phyloP scores from a whole-genome alignment of 2,888 invertebrate species.

The Orchesella flavescens region DNA sequence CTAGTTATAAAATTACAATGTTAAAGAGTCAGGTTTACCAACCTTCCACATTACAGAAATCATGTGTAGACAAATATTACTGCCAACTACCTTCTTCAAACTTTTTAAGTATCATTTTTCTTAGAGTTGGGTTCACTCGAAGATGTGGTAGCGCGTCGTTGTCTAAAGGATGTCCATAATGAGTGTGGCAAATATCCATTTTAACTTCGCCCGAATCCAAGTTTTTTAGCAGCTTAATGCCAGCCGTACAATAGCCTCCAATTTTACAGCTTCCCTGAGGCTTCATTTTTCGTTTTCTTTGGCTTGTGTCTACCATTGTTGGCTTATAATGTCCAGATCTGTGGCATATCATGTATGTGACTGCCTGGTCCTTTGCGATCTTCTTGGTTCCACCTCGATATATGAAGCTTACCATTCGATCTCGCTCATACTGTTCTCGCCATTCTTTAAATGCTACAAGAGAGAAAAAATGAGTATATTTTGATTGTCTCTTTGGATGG shows the following conservation, averaged over 20 bases:
- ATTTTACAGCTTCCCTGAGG: slow-evolving; percentile 72
- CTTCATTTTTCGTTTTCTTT: slow-evolving; percentile 70
- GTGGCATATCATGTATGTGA: slow-evolving; percentile 71
- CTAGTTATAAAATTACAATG: slow-evolving; percentile 38
- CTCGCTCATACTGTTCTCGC: slow-evolving; percentile 69
- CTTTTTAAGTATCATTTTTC: slow-evolving; percentile 67
- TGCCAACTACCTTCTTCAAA: slow-evolving; percentile 68
- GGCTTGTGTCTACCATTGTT: slow-evolving; percentile 64
- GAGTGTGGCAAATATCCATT: slow-evolving; percentile 71
- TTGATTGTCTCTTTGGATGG: no score
- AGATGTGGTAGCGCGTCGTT: slow-evolving; percentile 70
- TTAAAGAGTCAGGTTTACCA: no score
- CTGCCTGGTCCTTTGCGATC: slow-evolving; percentile 69
- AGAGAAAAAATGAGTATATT: not conserved
- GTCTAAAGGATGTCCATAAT: slow-evolving; percentile 70
- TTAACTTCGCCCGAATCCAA: slow-evolving; percentile 62
- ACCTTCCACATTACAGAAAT: no score
- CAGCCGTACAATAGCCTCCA: slow-evolving; percentile 71
- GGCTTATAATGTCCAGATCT: slow-evolving; percentile 71
- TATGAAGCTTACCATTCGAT: slow-evolving; percentile 71
- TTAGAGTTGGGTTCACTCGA: slow-evolving; percentile 66
- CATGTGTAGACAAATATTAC: no score
- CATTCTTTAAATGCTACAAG: slow-evolving; percentile 68
- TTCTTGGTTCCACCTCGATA: slow-evolving; percentile 72
- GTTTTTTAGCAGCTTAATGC: slow-evolving; percentile 69